Base-by-base conservation (phyloP, 2,113 vertebrate genomes). In the Vulpes vulpes region DNA sequence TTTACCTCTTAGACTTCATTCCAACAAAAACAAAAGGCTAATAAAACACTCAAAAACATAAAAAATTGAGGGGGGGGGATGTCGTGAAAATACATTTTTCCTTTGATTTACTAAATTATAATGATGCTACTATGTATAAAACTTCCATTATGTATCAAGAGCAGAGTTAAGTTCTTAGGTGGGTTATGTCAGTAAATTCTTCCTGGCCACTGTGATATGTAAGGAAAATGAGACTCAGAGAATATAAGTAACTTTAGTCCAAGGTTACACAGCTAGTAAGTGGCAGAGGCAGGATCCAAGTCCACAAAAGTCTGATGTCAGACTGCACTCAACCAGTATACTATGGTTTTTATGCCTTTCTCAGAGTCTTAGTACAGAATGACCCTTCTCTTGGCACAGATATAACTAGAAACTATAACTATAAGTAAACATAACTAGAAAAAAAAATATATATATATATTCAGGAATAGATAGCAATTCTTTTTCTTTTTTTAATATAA, bases 221-320 rank as follows among this genome's bases (percentile, higher is more conserved):
- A 73, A 94, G 43, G 23, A 78, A 93, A 95, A 60, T 2, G 27
- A 91, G 27, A 81, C 11, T 19, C 0, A 55, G 12, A 96, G 16
- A 96, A 85, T 11, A 53, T 89, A 49, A 59, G 22, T 86, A 53
- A 90, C 88, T 96, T 80, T 43, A 43, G 8, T 51, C 73, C 30
- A 81, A 78, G 0, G 1, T 82, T 27, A 53, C 14, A 73, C 0
- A 90, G 43, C 7, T 64, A 62, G 0, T 51, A 87, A 71, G 15
- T 32, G 51, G 23, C 8, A 81, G 14, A 92, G 12, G 35, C 32
- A 89, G 10, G 22, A 80, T 55, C 94, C 27, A 51, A 16, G 11
- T 4, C 19, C 43, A 23, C 2, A 79, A 5, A 92, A n/a, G 2
- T 84, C 43, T 91, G 32, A 84, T 43, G 57, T 43, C 57, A 89